phyloP scores from a whole-genome alignment of 2,888 invertebrate species.

The Yponomeuta plumbellus region DNA sequence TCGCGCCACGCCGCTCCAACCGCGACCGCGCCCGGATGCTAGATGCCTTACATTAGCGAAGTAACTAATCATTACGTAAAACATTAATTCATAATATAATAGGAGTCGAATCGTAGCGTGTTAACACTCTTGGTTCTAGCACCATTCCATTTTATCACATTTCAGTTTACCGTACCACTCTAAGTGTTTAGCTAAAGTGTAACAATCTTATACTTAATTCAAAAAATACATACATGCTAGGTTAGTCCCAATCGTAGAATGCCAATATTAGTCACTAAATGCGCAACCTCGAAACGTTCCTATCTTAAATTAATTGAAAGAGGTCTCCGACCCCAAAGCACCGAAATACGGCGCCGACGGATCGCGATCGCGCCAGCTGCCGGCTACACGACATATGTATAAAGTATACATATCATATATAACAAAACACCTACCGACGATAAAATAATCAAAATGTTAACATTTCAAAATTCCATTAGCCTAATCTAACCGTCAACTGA shows the following conservation, averaged over 20 bases:
- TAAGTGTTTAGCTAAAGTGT: conserved; percentile 77
- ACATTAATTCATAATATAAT: conserved; percentile 66
- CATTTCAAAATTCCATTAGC: conserved; percentile 43
- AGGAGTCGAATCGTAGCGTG: conserved; percentile 77
- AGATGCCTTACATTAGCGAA: conserved; percentile 71
- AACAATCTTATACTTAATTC: conserved; percentile 76
- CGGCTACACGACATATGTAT: conserved; percentile 26
- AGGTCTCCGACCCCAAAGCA: conserved; percentile 67
- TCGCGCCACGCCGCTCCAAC: background rate
- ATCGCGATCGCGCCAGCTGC: conserved; percentile 20
- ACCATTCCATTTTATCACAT: conserved; percentile 78
- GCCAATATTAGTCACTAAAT: conserved; percentile 76
- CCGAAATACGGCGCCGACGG: conserved; percentile 31
- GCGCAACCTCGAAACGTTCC: conserved; percentile 69
- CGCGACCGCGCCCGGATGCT: conserved; percentile 67
- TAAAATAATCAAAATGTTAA: conserved; percentile 64
- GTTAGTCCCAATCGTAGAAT: conserved; percentile 78
- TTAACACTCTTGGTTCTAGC: conserved; percentile 77
- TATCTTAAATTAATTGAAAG: conserved; percentile 65
- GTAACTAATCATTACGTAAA: conserved; percentile 68
- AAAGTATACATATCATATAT: conserved; percentile 23
- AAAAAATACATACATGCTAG: conserved; percentile 75
- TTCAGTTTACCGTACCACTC: conserved; percentile 78
- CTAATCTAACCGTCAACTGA: conserved; percentile 46
- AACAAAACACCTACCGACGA: conserved; percentile 67